Conservation (phyloP, 2,797 vertebrate genomes). For the Chrysocyon brachyurus region DNA sequence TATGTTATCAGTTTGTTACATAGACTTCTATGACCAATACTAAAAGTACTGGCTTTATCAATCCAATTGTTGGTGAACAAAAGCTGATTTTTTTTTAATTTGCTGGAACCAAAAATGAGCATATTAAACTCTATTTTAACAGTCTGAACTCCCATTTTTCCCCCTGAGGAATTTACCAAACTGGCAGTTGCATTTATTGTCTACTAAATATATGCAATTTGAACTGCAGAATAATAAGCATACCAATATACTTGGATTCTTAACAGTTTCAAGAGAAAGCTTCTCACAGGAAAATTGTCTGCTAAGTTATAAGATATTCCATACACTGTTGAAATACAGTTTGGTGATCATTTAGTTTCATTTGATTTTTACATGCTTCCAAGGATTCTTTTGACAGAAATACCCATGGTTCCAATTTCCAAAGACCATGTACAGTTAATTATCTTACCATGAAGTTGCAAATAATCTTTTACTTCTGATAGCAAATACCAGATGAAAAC, state of each 20-base stretch:
- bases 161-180: slow-evolving; percentile 7
- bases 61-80: slow-evolving; percentile 22
- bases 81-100: slow-evolving; percentile 7
- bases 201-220: background rate
- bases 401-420: background rate
- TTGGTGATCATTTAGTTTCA: background rate
- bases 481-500: background rate
- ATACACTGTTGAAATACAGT: background rate
- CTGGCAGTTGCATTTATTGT: background rate
- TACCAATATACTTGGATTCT: background rate
- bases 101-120: slow-evolving; percentile 48
- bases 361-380: background rate
- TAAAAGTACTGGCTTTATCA: slow-evolving; percentile 50
- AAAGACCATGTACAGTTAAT: background rate
- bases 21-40: background rate
- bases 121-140: background rate
- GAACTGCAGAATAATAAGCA: slow-evolving; percentile 23
- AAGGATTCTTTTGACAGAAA: background rate
- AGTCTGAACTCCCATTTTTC: background rate
- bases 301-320: background rate
- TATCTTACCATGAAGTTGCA: background rate
- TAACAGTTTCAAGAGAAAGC: slow-evolving; percentile 29
- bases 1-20: background rate
- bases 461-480: background rate
- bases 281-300: slow-evolving; percentile 13